Percentiles rank a stretch among this genome's conserved stretches.
phyloP scores from a whole-genome alignment of 2,888 invertebrate genomes.

The Nesidiocoris tenuis region DNA sequence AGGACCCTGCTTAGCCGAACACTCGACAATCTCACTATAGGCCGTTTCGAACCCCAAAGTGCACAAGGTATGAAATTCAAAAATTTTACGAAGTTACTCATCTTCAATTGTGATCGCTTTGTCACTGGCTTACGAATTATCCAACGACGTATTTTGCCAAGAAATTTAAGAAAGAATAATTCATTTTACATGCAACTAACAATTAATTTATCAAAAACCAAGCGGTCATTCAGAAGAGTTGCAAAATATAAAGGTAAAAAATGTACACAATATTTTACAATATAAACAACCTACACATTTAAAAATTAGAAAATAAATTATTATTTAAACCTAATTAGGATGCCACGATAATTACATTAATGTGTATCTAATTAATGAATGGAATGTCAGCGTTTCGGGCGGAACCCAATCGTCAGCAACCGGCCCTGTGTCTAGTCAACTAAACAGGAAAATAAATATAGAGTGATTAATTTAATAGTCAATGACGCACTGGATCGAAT shows the following conservation, averaged over 20 bases:
- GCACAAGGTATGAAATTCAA: background rate
- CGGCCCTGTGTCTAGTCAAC: background rate
- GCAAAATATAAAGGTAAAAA: background rate
- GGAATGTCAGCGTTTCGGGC: slow-evolving; percentile 13
- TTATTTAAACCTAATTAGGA: slow-evolving; percentile 20
- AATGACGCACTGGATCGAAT: too few relatives aligned
- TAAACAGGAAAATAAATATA: background rate
- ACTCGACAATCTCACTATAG: background rate
- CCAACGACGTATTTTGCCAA: background rate
- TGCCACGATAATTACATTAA: slow-evolving; percentile 20
- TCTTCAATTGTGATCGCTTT: background rate
- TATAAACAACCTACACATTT: background rate
- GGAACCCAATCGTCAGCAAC: slow-evolving; percentile 1
- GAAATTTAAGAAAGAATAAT: too few relatives aligned
- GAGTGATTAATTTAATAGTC: background rate
- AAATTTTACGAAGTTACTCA: background rate
- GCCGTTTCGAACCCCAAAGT: background rate
- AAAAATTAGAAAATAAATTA: slow-evolving; percentile 12
- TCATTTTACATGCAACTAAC: too few relatives aligned
- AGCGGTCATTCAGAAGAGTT: background rate
- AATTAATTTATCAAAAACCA: too few relatives aligned
- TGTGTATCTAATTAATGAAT: slow-evolving; percentile 13
- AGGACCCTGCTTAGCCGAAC: slow-evolving; percentile 47
- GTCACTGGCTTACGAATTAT: background rate
- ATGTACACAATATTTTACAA: background rate